These are phyloP conservation scores for Nomada ferruginata DNA, from an alignment of 2,888 invertebrate genomes.

Conservation along the genomic window DNA sequence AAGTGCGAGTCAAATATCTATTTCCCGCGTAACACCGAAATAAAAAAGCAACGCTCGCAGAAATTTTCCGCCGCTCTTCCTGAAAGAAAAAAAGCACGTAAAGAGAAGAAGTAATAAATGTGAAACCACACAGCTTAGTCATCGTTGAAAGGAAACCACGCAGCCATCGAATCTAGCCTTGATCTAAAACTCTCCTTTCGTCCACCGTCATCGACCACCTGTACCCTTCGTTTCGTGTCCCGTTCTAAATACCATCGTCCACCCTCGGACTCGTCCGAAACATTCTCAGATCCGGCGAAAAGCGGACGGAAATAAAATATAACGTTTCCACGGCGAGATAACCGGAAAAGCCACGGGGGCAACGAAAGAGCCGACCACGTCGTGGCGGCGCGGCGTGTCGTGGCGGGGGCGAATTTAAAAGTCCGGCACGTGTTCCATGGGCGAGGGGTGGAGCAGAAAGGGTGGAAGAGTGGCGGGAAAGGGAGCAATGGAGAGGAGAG, in stretches of 20 bases:
- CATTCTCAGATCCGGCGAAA: not conserved
- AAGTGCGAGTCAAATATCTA: too few relatives aligned
- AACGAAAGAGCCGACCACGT: slow-evolving; percentile 5
- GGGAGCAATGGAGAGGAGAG: not conserved
- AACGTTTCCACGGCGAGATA: slow-evolving; percentile 37
- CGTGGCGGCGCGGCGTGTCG: not conserved
- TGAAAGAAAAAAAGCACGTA: not conserved
- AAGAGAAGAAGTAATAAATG: not conserved
- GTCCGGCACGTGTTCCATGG: slow-evolving; percentile 58
- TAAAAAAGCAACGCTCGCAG: too few relatives aligned
- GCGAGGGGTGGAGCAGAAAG: not conserved
- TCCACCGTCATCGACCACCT: not conserved
- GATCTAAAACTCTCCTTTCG: slow-evolving; percentile 32
- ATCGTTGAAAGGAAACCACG: not conserved
- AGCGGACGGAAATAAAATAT: not conserved
- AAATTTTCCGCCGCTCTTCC: not conserved
- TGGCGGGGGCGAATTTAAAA: slow-evolving; percentile 55
- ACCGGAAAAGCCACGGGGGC: slow-evolving; percentile 56
- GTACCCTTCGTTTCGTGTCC: not conserved
- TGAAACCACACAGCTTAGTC: not conserved
- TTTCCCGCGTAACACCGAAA: too few relatives aligned
- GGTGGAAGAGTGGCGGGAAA: not conserved
- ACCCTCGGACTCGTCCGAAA: not conserved
- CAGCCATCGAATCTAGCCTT: slow-evolving; percentile 18
- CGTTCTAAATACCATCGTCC: not conserved